phyloP scores from a whole-genome alignment of 2,888 invertebrate genomes.

The Brenthis ino region DNA sequence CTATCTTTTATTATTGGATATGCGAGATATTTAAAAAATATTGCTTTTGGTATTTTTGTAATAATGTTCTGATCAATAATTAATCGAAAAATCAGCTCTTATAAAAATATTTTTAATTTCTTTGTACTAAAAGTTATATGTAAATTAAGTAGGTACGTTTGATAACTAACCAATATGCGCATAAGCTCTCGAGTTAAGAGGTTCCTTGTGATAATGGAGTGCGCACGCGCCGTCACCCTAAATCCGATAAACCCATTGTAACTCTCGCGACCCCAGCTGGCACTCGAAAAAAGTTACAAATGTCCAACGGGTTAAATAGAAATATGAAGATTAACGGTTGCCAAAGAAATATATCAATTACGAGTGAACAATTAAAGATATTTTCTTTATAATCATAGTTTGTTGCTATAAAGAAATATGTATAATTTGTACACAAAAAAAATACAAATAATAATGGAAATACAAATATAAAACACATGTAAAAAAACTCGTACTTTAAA shows the following conservation, averaged over 20 bases:
- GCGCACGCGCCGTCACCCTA: constrained; percentile 53
- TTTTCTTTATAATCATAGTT: too few relatives aligned
- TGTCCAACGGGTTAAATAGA: constrained; percentile 42
- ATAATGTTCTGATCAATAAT: not conserved
- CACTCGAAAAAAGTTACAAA: constrained; percentile 54
- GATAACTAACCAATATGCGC: constrained; percentile 68
- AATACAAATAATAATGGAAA: too few relatives aligned
- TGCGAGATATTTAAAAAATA: too few relatives aligned
- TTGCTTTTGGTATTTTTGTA: not conserved
- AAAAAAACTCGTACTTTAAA: too few relatives aligned
- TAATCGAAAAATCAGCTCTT: not conserved
- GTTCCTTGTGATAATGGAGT: constrained; percentile 74
- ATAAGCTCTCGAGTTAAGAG: constrained; percentile 60
- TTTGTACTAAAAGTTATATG: constrained; percentile 13
- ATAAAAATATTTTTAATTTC: not conserved
- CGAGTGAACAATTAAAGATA: not conserved
- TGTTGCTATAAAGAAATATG: too few relatives aligned
- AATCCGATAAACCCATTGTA: constrained; percentile 70
- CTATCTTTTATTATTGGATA: too few relatives aligned
- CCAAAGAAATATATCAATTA: not conserved
- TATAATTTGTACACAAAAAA: too few relatives aligned
- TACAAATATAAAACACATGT: too few relatives aligned
- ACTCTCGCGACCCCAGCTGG: constrained; percentile 63
- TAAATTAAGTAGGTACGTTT: constrained; percentile 45
- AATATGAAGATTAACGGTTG: constrained; percentile 6